Evolutionary conservation across 1,140 invertebrate genomes (phyloP), one percentile per base, ranked within the genome.

Genomic region (Zaprionus lachaisei): DNA sequence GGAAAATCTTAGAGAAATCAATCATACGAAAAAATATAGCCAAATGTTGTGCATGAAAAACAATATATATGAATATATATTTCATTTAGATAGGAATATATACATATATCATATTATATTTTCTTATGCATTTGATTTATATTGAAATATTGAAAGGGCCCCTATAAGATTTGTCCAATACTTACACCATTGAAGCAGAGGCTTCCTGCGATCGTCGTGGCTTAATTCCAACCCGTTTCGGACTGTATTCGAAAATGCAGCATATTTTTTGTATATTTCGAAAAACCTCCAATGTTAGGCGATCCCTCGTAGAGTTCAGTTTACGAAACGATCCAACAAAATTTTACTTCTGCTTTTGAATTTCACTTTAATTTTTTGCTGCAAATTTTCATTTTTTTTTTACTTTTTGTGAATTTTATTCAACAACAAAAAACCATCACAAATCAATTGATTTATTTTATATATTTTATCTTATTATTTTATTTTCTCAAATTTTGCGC

Each of bases 211-310:
- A 51, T 51, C 47, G 51, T 75, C 71, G 67, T 60, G 22, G 56
- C 22, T 47, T 77, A 62, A 41, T 83, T 60, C 66, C 63, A 75
- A 80, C 62, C 71, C 83, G 80, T 56, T 72, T 80, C 72, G 77
- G 70, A 87, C 84, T 83, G 73, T 87, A 78, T 87, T 87, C 77
- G 83, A 87, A 80, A 70, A 69, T 71, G 66, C 37, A 51, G 69
- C 81, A 89, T 87, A 60, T 54, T 44, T 77, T 41, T 31, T 31
- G 31, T 34, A 34, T 11, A 11, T 69, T 82, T 78, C 56, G 68
- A 83, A 83, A 71, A 77, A 77, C 68, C 74, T 87, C 79, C 71
- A 75, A 75, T 75, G 47, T 22, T 38, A 41, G 24, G 41, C 41
- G 61, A 41, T 67, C 55, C 61, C 51, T 81, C 70, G 81, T 54